Conservation (phyloP, 2,113 vertebrate genomes). For the Tonatia bakeri region DNA sequence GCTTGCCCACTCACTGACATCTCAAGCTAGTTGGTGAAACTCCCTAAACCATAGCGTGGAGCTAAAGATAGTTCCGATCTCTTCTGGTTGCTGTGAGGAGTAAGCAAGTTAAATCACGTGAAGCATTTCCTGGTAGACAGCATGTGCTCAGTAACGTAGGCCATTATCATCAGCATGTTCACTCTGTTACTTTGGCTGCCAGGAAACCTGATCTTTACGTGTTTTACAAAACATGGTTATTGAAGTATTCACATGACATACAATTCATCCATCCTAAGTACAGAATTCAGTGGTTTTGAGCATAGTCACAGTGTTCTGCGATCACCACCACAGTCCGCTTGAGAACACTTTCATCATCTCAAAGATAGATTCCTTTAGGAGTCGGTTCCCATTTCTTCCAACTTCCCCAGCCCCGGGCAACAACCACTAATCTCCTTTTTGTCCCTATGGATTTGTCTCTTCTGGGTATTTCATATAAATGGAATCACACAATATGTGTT, state of each 20-base stretch:
- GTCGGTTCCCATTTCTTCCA: not conserved
- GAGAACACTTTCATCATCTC: not conserved
- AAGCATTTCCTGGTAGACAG: not conserved
- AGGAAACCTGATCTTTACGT: not conserved
- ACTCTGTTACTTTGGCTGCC: not conserved
- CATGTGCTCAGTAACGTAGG: not conserved
- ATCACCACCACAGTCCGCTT: not conserved
- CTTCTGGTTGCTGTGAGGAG: not conserved
- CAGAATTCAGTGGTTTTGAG: not conserved
- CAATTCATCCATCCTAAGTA: not conserved
- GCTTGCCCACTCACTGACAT: not conserved
- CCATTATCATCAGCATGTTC: not conserved
- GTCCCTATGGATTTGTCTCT: not conserved
- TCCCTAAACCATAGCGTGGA: not conserved
- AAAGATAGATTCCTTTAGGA: not conserved
- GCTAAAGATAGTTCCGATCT: not conserved
- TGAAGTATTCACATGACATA: not conserved
- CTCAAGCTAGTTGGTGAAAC: not conserved
- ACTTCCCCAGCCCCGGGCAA: not conserved
- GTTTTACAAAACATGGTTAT: not conserved
- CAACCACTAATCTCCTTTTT: not conserved
- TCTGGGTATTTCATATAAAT: not conserved
- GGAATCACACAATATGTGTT: not conserved
- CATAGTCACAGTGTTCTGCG: not conserved
- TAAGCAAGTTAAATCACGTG: not conserved